Evolutionary conservation across 2,797 vertebrate species (phyloP).

Genomic region (Anomalospiza imberbis): DNA sequence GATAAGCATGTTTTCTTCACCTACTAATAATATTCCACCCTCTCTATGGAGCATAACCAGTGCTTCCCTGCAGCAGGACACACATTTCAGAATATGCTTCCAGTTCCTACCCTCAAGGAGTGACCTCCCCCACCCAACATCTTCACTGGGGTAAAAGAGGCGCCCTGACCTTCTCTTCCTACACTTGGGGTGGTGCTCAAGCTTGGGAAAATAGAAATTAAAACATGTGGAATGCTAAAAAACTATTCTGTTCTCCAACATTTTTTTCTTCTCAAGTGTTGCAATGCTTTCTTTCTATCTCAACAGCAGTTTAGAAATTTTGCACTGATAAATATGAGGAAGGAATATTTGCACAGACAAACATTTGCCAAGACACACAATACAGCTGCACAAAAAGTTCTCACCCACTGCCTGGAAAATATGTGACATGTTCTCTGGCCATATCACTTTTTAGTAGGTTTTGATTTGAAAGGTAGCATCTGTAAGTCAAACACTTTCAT

Average conservation of each 20-base stretch:
- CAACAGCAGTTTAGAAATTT: not conserved
- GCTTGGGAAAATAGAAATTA: not conserved
- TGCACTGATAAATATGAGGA: not conserved
- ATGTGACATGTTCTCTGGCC: not conserved
- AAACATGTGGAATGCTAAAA: not conserved
- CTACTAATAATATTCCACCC: not conserved
- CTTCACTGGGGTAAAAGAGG: rapidly evolving
- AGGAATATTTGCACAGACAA: not conserved
- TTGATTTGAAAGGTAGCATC: constrained; percentile 33
- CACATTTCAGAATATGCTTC: not conserved
- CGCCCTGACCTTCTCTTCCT: not conserved
- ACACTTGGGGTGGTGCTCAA: not conserved
- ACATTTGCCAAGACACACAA: not conserved
- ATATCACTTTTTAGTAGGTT: not conserved
- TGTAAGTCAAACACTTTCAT: constrained; percentile 14
- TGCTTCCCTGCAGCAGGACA: not conserved
- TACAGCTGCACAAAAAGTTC: not conserved
- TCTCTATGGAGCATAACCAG: not conserved
- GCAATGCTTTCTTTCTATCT: not conserved
- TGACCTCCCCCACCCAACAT: not conserved
- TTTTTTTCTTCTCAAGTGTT: not conserved
- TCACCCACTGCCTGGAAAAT: constrained; percentile 1
- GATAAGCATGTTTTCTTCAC: not conserved
- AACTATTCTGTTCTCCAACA: not conserved
- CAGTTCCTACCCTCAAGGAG: not conserved